Evolutionary conservation across 2,888 invertebrate species (phyloP).

Genomic region (Pegoplata infirma): DNA sequence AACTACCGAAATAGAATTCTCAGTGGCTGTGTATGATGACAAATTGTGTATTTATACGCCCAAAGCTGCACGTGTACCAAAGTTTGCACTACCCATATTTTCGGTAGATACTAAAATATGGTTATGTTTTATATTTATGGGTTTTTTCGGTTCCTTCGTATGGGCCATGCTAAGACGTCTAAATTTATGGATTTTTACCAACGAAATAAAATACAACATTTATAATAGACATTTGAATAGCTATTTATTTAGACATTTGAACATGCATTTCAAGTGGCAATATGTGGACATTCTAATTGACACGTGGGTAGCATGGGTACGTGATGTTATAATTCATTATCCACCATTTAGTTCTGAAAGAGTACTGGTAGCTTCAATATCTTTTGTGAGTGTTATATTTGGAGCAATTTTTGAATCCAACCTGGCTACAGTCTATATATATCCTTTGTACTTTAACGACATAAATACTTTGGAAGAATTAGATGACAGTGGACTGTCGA

Average conservation of each 20-base stretch:
- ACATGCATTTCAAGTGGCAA: slow-evolving; percentile 43
- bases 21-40: slow-evolving; percentile 75
- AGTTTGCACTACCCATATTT: slow-evolving; percentile 74
- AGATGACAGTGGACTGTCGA: slow-evolving; percentile 69
- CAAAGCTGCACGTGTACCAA: slow-evolving; percentile 74
- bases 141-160: slow-evolving; percentile 67
- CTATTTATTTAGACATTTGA: slow-evolving; percentile 4
- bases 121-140: slow-evolving; percentile 70
- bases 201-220: neutral
- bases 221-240: too few relatives aligned
- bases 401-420: too few relatives aligned
- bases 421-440: too few relatives aligned
- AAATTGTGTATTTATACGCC: slow-evolving; percentile 76
- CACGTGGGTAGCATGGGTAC: slow-evolving; percentile 74
- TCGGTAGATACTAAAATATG: slow-evolving; percentile 73
- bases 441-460: too few relatives aligned
- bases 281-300: slow-evolving; percentile 69
- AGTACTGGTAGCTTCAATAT: slow-evolving; percentile 73
- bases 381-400: slow-evolving; percentile 68
- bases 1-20: slow-evolving; percentile 73
- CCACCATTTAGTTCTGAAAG: slow-evolving; percentile 73
- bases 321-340: slow-evolving; percentile 69
- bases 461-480: slow-evolving; percentile 51
- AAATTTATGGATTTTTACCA: slow-evolving; percentile 62
- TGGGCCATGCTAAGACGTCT: slow-evolving; percentile 70